Percentiles rank a stretch among this genome's conserved stretches.
phyloP scores from a whole-genome alignment of 2,888 invertebrate species.

The Auanema freiburgensis region DNA sequence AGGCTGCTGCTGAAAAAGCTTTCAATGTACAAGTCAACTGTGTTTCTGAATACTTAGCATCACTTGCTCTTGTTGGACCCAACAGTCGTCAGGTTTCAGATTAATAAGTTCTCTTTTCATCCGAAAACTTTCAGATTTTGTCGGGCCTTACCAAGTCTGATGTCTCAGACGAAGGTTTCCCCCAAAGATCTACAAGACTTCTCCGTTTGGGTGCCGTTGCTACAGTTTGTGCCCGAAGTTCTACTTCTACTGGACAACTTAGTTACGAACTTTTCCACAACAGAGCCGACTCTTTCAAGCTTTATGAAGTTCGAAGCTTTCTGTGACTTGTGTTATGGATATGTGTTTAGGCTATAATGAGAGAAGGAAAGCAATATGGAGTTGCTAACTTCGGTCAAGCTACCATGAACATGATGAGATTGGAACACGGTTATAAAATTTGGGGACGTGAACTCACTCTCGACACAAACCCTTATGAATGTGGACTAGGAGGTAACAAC shows the following conservation, averaged over 20 bases:
- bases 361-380: constrained; percentile 63
- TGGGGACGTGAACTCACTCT: constrained; percentile 65
- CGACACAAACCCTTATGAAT: constrained; percentile 67
- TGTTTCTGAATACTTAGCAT: constrained; percentile 54
- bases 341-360: constrained; percentile 59
- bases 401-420: constrained; percentile 66
- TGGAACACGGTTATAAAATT: constrained; percentile 66
- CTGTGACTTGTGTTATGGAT: too few relatives aligned
- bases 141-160: constrained; percentile 62
- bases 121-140: constrained; percentile 56
- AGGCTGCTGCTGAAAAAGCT: constrained; percentile 43
- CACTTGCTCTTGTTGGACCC: constrained; percentile 54
- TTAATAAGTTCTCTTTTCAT: neutral
- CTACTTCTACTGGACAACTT: constrained; percentile 65
- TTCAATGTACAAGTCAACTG: constrained; percentile 48
- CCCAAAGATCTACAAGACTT: constrained; percentile 63
- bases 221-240: constrained; percentile 45
- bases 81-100: constrained; percentile 41
- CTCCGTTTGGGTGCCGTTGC: constrained; percentile 61
- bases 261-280: constrained; percentile 67
- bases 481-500: constrained; percentile 63
- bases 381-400: constrained; percentile 67
- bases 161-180: constrained; percentile 63
- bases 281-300: constrained; percentile 57
- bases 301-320: constrained; percentile 64